Evolutionary conservation across 2,113 vertebrate species (phyloP), one percentile per base, ranked within the genome.

Genomic region (Baryphthengus martii): DNA sequence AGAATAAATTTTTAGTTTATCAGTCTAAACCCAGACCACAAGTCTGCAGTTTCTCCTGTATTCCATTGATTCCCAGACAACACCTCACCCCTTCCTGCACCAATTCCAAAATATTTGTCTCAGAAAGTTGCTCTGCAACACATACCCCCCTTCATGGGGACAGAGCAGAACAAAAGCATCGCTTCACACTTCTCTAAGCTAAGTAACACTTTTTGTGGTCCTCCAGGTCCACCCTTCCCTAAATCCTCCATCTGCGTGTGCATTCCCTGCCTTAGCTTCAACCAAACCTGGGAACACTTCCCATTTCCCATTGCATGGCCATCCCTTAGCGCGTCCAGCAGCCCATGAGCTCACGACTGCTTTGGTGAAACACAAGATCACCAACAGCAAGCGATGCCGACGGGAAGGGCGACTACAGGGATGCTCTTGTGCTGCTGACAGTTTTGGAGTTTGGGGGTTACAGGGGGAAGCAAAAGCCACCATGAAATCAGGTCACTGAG

Each of bases 1-100:
- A 90, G 89, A 93, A 92, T 74, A 87, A 81, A 72, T 84, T 74
- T 81, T 68, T 14, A 74, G 82, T 90, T 90, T 91, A 89, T 94
- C 96, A 78, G 47, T 10, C 40, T 44, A 56, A 90, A 83, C 26
- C 83, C 77, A 90, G 59, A 71, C 37, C 72, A 56, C 9, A 35
- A 85, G 55, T 56, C 52, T 0, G 0, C 84, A 29, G 53, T 40
- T 85, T 42, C 80, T 67, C 68, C 55, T 9, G 1, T 5, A 1
- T 33, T 85, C 72, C 63, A 20, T 28, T 0, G 0, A 52, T 88
- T 73, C 75, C 85, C 49, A 33, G 82, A 42, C 44, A 47, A 52
- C 7, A 3, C 72, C 25, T 10, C 10, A 47, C 47, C 24, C 20
- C 45, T 20, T 24, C 24, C 39, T 4, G 66, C 77, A 68, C 39